Base-by-base conservation (phyloP, 2,797 vertebrate genomes). In the Eleutherodactylus coqui region DNA sequence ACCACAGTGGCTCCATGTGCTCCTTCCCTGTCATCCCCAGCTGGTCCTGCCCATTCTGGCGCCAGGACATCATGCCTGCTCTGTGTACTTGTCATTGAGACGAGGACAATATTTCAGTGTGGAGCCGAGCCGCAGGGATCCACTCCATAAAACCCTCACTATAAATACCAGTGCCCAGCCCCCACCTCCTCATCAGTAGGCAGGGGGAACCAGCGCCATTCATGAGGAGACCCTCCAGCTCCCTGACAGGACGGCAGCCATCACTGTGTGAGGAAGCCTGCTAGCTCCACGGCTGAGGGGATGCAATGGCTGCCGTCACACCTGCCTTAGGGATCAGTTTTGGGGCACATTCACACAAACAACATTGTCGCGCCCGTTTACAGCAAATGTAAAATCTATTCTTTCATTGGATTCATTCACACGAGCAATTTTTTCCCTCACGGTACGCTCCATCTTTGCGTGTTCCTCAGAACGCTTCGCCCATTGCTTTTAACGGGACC, bases 61-160 rank as follows among this genome's bases (percentile, higher is more conserved):
- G 95, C 95, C 95, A 95, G 94, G 92, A 92, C 93, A 93, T 83
- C 78, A 83, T 82, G 85, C 92, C 92, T 93, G 93, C 94, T 90
- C 94, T 94, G 93, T 95, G 94, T 95, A 94, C 94, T 94, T 95
- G 94, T 95, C 94, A 94, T 92, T 93, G 93, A 95, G 94, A 93
- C 91, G 90, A 92, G 94, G 95, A 95, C 94, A 94, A 94, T 95
- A 95, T 95, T 95, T 95, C 94, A 95, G 93, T 94, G 93, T 94
- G 95, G 94, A 95, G 95, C 94, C 94, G 93, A 95, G 92, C 95
- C 93, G 91, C 94, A 93, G 95, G 95, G 93, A 95, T 95, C 94
- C 93, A 93, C 94, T 94, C 95, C 93, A 94, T 95, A 95, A 95
- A 95, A 94, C 93, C 75, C 90, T 92, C 92, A 93, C 93, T 94